Evolutionary conservation across 2,113 vertebrate species (phyloP), one percentile per base, ranked within the genome.

Genomic region (Chaenocephalus aceratus): DNA sequence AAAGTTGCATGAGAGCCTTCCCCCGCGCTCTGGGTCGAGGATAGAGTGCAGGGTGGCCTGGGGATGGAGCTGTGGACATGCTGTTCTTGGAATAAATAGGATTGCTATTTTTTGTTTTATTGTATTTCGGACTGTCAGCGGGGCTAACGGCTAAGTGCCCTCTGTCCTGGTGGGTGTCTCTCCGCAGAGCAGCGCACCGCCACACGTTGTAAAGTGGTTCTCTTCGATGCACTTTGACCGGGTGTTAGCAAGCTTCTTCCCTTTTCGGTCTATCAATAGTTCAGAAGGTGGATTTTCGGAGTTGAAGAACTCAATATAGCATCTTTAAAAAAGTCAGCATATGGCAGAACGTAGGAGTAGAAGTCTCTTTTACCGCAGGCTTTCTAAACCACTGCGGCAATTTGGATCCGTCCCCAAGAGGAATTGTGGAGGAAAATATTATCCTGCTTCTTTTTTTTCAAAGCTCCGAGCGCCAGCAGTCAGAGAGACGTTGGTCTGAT

Each of bases 241-340:
- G 65, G 75, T 84, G 82, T 90, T 81, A 68, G 68, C 72, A 82
- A 65, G 84, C 69, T 36, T 81, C 66, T 76, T 79, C 56, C 67
- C 79, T 86, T 86, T 89, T 84, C 86, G 75, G 72, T 72, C 73
- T 86, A 75, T 91, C 86, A 84, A 86, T 90, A 90, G 89, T 91
- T 88, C 81, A 91, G 61, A 59, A 71, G 79, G 64, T 30, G 63
- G 67, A 21, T 21, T 21, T 21, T 61, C 56, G 26, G 2, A 79
- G 63, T 86, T 77, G 67, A 84, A 80, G 72, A 86, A 48, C 77
- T 87, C 77, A 75, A 83, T 86, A 78, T 76, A 41, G 36, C 54
- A 13, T 75, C 54, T 84, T 82, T 68, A 64, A 82, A 80, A 30
- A 61, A 79, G 57, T 71, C 74, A 73, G 56, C 14, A 51, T 66